Conservation (phyloP, 2,113 vertebrate genomes). For the Phycodurus eques region DNA sequence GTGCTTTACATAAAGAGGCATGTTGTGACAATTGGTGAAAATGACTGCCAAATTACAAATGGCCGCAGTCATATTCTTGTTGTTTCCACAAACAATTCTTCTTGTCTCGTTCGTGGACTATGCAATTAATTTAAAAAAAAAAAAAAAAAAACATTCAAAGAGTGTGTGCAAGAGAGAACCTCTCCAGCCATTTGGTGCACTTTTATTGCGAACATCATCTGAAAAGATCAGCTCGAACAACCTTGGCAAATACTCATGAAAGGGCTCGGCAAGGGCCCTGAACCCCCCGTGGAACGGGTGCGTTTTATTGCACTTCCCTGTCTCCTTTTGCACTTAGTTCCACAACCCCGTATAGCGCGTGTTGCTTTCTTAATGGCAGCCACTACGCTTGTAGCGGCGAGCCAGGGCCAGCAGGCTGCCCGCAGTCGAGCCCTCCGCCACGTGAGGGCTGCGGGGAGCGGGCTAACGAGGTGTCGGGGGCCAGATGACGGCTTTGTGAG, state of each 20-base stretch:
- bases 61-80: not conserved
- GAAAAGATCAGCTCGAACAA: slow-evolving; percentile 51
- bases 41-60: not conserved
- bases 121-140: not conserved
- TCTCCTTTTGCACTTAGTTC: slow-evolving; percentile 37
- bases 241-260: slow-evolving; percentile 43
- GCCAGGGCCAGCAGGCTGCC: slow-evolving; percentile 43
- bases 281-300: slow-evolving; percentile 58
- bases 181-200: slow-evolving; percentile 13
- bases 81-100: not conserved
- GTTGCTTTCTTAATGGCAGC: slow-evolving; percentile 20
- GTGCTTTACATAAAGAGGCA: slow-evolving; percentile 56
- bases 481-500: slow-evolving; percentile 71
- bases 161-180: slow-evolving; percentile 2
- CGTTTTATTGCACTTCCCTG: slow-evolving; percentile 50
- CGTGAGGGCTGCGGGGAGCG: slow-evolving; percentile 59
- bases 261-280: slow-evolving; percentile 40
- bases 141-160: slow-evolving; percentile 19
- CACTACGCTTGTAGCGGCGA: slow-evolving; percentile 34
- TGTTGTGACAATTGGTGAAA: slow-evolving; percentile 23
- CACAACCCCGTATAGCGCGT: slow-evolving; percentile 8
- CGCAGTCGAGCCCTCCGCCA: slow-evolving; percentile 51
- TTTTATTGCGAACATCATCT: slow-evolving; percentile 40
- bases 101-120: not conserved
- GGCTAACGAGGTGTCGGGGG: slow-evolving; percentile 69